Conservation (phyloP, 2,888 invertebrate species). For the Periphyllus acericola region DNA sequence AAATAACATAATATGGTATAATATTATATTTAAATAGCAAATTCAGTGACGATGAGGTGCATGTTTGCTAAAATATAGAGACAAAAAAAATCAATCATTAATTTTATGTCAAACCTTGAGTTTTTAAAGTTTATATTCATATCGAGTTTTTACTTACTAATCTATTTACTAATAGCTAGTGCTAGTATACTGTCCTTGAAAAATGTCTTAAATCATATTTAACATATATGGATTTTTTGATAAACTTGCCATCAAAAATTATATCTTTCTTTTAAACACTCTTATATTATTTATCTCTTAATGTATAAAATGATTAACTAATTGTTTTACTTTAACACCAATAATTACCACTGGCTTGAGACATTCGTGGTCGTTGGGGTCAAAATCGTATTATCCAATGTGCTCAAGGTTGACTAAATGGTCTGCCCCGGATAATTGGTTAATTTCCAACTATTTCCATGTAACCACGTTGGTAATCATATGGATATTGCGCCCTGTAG, state of each 20-base stretch:
- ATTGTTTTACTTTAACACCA: neutral
- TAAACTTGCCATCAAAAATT: neutral
- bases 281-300: neutral
- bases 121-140: neutral
- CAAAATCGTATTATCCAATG: conserved; percentile 8
- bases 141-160: neutral
- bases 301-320: neutral
- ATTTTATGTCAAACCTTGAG: conserved; percentile 3
- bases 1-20: neutral
- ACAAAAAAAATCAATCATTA: neutral
- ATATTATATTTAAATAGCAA: too few species aligned
- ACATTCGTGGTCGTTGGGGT: conserved; percentile 1
- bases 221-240: neutral
- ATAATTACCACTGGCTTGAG: neutral
- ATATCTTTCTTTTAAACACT: neutral
- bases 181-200: neutral
- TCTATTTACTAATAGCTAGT: neutral
- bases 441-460: neutral
- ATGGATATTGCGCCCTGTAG: conserved; percentile 31
- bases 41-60: neutral
- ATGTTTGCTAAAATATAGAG: neutral
- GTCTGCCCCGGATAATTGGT: conserved; percentile 30
- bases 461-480: neutral
- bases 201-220: neutral
- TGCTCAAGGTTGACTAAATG: conserved; percentile 5